Evolutionary conservation across 2,113 vertebrate genomes (phyloP), one percentile per base, ranked within the genome.

Genomic region (Calypte anna): DNA sequence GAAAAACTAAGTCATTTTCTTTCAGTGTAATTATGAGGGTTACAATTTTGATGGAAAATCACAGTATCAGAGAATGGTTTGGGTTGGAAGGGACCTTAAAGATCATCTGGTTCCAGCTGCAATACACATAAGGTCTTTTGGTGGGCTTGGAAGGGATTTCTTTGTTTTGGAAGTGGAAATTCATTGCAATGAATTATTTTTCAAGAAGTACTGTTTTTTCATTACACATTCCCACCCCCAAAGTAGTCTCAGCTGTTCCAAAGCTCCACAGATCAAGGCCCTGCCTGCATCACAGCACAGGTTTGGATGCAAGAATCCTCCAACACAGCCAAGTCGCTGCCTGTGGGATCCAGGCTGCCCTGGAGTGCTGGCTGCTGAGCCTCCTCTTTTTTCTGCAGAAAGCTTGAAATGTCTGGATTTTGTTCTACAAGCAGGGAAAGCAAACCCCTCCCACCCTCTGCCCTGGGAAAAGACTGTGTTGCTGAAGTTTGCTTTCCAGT

Each of bases 381-480:
- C 22, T 25, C 36, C 30, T 9, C 14, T 31, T 54, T 28, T 2
- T 21, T 12, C 43, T 44, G 30, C 9, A 27, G 3, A 4, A 7
- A 21, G 10, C 15, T 21, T 21, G 48, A n/a, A 44, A 75, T 53
- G 15, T 58, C 38, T 63, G 67, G 25, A 8, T 30, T 68, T 53
- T 82, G 9, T 17, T 58, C 27, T 62, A 4, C 15, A 8, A 7
- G 33, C 57, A 69, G 7, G 14, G 12, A 78, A 53, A 82, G 36
- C 55, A 36, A 46, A 73, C 31, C n/a, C 12, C 28, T 57, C 64
- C 46, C 46, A 14, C 7, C 3, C 7, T 14, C 14, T 64, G 17
- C 20, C 40, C 31, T 3, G 2, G 33, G 3, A 28, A 24, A 6
- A 0, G 7, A 23, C 6, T 12, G 22, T 1, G 1, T 19, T 8